Percentiles rank a stretch among this genome's conserved stretches.
These are phyloP conservation scores for Anguilla obscura DNA, from an alignment of 2,797 vertebrate genomes.

Conservation along the genomic window DNA sequence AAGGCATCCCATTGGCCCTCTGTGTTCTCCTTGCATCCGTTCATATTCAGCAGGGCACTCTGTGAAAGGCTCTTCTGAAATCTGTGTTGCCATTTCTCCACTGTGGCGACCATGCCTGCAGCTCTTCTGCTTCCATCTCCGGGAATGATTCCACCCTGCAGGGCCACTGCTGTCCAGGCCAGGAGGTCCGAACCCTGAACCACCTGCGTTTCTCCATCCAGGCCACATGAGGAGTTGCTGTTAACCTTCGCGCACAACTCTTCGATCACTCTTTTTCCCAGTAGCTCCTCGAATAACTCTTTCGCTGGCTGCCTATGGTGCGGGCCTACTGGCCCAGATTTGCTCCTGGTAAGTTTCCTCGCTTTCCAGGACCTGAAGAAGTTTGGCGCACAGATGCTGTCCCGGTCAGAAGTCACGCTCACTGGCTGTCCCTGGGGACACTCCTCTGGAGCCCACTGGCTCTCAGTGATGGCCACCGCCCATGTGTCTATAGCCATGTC, in stretches of 20 bases:
- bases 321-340: conserved; percentile 48
- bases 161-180: conserved; percentile 60
- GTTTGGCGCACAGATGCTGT: conserved; percentile 58
- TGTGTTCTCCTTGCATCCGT: conserved; percentile 49
- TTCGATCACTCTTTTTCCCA: conserved; percentile 59
- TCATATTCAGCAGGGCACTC: conserved; percentile 55
- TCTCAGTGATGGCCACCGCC: conserved; percentile 59
- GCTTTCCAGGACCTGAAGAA: conserved; percentile 63
- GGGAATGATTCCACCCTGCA: conserved; percentile 59
- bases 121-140: conserved; percentile 41
- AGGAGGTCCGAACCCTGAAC: conserved; percentile 57
- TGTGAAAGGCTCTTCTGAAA: conserved; percentile 65
- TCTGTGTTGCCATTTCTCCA: conserved; percentile 58
- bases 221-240: conserved; percentile 35
- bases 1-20: conserved; percentile 62
- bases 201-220: conserved; percentile 53
- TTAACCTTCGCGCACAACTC: conserved; percentile 55
- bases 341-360: conserved; percentile 42
- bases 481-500: conserved; percentile 60
- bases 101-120: conserved; percentile 41
- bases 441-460: conserved; percentile 64
- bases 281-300: conserved; percentile 57
- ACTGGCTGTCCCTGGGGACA: conserved; percentile 55
- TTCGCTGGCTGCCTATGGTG: conserved; percentile 54
- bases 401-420: conserved; percentile 39